Conservation (phyloP, 2,113 vertebrate genomes). For the Poeciliopsis prolifica region DNA sequence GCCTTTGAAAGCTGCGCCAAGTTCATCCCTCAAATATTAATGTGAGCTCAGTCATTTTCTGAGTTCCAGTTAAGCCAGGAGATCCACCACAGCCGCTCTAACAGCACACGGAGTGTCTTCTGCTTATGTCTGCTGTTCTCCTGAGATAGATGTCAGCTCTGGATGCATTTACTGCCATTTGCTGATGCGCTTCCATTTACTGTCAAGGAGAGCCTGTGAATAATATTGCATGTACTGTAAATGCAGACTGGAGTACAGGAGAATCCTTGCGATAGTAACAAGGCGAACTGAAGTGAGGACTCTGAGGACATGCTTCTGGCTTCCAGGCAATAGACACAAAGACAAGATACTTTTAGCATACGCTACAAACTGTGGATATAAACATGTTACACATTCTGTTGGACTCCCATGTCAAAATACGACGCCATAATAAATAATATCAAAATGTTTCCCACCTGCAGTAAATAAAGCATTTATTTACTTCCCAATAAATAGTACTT, state of each 20-base stretch:
- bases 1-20: conserved; percentile 37
- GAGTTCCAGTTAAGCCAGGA: conserved; percentile 28
- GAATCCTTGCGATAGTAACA: conserved; percentile 3
- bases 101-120: conserved; percentile 36
- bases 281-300: neutral
- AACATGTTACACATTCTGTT: neutral
- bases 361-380: neutral
- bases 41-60: conserved; percentile 36
- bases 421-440: neutral
- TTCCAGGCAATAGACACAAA: conserved; percentile 14
- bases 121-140: conserved; percentile 42
- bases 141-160: conserved; percentile 48
- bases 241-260: conserved; percentile 13
- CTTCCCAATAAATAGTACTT: neutral
- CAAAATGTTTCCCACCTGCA: neutral
- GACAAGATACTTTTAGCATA: conserved; percentile 11
- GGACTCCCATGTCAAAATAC: neutral
- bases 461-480: too few relatives aligned
- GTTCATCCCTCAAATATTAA: conserved; percentile 54
- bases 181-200: conserved; percentile 45
- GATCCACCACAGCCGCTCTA: conserved; percentile 20
- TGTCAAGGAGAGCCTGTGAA: conserved; percentile 16
- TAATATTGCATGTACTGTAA: conserved; percentile 6
- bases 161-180: conserved; percentile 52
- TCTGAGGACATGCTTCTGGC: conserved; percentile 22